Percentiles rank a stretch among this genome's conserved stretches.
phyloP scores from a whole-genome alignment of 2,888 invertebrate genomes.

The Melikaiella ostensackeni region DNA sequence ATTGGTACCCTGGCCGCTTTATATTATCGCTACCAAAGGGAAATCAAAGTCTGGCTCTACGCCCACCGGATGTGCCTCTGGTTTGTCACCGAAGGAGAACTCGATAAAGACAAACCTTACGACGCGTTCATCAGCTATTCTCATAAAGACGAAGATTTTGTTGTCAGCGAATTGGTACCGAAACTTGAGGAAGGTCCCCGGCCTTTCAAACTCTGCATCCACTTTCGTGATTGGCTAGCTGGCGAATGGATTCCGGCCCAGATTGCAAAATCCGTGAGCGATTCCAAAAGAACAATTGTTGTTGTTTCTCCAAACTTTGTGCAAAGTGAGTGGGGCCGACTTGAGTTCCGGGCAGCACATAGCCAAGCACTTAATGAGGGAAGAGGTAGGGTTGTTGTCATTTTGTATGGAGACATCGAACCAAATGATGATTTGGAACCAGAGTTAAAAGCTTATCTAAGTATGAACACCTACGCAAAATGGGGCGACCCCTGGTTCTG shows the following conservation, averaged over 20 bases:
- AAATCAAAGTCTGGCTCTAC: constrained; percentile 85
- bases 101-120: constrained; percentile 84
- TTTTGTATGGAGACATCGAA: constrained; percentile 86
- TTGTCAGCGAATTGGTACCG: constrained; percentile 82
- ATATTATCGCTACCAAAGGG: constrained; percentile 79
- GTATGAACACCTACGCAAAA: constrained; percentile 88
- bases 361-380: constrained; percentile 84
- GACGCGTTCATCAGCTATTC: constrained; percentile 91
- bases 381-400: constrained; percentile 84
- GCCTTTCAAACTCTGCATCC: constrained; percentile 85
- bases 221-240: constrained; percentile 85
- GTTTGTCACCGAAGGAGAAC: constrained; percentile 84
- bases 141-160: constrained; percentile 86
- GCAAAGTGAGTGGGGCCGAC: constrained; percentile 86
- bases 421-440: constrained; percentile 82
- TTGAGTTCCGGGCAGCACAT: constrained; percentile 88
- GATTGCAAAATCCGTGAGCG: constrained; percentile 84
- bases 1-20: constrained; percentile 77
- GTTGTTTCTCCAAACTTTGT: constrained; percentile 86
- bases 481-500: constrained; percentile 92
- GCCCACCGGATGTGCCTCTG: constrained; percentile 81
- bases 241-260: constrained; percentile 86
- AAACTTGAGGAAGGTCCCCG: constrained; percentile 82
- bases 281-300: constrained; percentile 85
- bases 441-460: constrained; percentile 85